A percentile compares a stretch with the other conserved stretches of the same genome.
Conservation (phyloP, 2,113 vertebrate genomes). For the Ivindomyrus marchei region DNA sequence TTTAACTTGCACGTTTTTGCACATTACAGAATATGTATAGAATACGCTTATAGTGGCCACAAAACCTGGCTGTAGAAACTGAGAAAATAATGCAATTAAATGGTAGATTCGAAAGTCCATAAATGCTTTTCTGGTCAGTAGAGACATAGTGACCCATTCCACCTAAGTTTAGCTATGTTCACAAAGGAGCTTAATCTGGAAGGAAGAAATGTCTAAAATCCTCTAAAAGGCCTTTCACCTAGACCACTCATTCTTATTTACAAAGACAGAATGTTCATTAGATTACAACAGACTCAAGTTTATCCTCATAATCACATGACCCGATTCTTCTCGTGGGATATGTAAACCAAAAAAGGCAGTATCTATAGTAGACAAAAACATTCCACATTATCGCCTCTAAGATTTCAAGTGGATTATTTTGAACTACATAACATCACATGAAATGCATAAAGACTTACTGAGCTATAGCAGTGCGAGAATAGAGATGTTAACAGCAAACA, state of each 20-base stretch:
- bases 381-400: slow-evolving; percentile 23
- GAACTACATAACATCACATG: slow-evolving; percentile 18
- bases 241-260: slow-evolving; percentile 15
- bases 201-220: background rate
- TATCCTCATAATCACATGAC: background rate
- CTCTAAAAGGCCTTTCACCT: background rate
- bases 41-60: background rate
- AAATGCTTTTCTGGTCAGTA: slow-evolving; percentile 3
- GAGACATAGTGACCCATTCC: background rate
- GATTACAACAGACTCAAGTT: slow-evolving; percentile 14
- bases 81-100: background rate
- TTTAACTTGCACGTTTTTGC: background rate
- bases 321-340: background rate
- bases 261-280: slow-evolving; percentile 3
- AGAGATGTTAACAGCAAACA: slow-evolving; percentile 21
- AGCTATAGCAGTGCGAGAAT: slow-evolving; percentile 20
- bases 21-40: background rate
- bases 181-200: background rate
- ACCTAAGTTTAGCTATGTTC: background rate
- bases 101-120: background rate
- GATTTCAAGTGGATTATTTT: slow-evolving; percentile 23
- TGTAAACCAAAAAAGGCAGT: slow-evolving; percentile 16
- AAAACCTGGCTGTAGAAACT: background rate
- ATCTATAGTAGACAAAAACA: slow-evolving; percentile 21
- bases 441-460: slow-evolving; percentile 20